A percentile compares a stretch with the other conserved stretches of the same genome.
Evolutionary conservation across 2,888 invertebrate species (phyloP).

Genomic region (Ormyrus labotus): DNA sequence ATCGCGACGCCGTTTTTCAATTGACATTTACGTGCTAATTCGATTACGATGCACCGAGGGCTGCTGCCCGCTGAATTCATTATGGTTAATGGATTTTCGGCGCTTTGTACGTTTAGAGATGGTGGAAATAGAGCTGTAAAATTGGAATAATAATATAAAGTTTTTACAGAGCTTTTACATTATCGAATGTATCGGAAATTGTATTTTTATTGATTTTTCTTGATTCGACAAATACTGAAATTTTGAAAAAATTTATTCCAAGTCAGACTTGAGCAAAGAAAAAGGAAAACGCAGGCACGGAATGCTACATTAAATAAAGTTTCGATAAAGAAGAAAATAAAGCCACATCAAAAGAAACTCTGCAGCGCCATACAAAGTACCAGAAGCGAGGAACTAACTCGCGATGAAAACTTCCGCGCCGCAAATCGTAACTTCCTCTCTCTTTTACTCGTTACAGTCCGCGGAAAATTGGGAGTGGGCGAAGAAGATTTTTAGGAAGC

Average conservation of each 20-base stretch:
- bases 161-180: no score
- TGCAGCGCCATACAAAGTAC: background rate
- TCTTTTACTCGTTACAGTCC: background rate
- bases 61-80: background rate
- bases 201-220: no score
- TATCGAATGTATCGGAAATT: no score
- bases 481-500: conserved; percentile 8
- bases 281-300: no score
- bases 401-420: conserved; percentile 9
- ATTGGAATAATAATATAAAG: no score
- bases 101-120: conserved; percentile 33
- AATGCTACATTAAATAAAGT: conserved; percentile 18
- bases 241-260: no score
- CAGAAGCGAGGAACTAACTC: background rate
- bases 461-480: background rate
- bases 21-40: conserved; percentile 40
- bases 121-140: conserved; percentile 6
- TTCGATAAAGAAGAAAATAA: background rate
- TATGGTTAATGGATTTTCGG: conserved; percentile 39
- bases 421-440: conserved; percentile 1
- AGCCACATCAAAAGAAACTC: background rate
- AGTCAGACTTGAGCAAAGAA: no score
- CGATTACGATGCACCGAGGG: conserved; percentile 15
- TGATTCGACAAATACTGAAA: no score
- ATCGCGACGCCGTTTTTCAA: conserved; percentile 15